Evolutionary conservation across 2,888 invertebrate genomes (phyloP), one percentile per base, ranked within the genome.

Genomic region (Lithophane socia): DNA sequence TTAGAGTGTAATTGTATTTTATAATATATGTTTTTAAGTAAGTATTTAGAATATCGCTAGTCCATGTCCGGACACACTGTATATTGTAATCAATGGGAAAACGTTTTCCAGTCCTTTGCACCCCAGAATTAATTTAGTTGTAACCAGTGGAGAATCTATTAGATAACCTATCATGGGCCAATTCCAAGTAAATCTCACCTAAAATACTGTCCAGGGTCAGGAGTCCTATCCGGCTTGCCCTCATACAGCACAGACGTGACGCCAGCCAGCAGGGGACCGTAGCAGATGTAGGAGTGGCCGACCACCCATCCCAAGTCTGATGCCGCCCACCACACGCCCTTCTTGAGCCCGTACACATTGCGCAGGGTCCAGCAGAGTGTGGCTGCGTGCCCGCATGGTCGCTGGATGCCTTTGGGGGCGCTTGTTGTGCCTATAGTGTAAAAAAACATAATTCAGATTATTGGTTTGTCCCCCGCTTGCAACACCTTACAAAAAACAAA

Each of bases 141-240:
- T 24, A 24, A 24, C 56, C 56, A 56, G 24, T 56, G 12, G 12
- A n/a, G 56, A 56, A n/a, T n/a, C 12, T 56, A 56, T n/a, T 56
- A 5, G n/a, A 56, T 12, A n/a, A 56, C 56, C 1, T 12, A 56
- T n/a, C 56, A 56, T n/a, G 56, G 56, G n/a, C n/a, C 1, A 56
- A 3, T n/a, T 56, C 4, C 10, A 54, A 24, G 2, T 16, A 66
- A 64, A 49, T 58, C 80, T 88, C 92, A 98, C 98, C 98, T 97
- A 93, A 99, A 99, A 95, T 99, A 99, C 92, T 99, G 98, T 60
- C 98, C 98, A 7, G 99, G 98, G 94, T 99, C 98, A 0, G 99
- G 99, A 0, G 99, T 99, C 81, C 99, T 98, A 88, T 99, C 99
- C 0, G 99, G 99, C 92, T 99, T 99, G 4, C 99, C 99, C 94